Evolutionary conservation across 2,888 invertebrate genomes (phyloP).

Genomic region (Theretra japonica): DNA sequence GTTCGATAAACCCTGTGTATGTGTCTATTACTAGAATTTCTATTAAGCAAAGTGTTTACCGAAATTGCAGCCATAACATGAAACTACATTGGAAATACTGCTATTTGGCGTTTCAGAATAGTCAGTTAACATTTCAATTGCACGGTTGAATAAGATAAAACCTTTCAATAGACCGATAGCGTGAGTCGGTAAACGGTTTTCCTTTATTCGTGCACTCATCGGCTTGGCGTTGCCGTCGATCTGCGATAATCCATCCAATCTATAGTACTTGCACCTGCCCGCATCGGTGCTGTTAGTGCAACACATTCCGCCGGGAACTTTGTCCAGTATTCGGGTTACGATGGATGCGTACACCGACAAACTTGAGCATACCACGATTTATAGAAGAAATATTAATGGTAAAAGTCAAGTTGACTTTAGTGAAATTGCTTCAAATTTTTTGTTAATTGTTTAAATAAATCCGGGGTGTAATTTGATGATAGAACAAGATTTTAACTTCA

Average conservation of each 20-base stretch:
- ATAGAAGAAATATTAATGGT: constrained; percentile 85
- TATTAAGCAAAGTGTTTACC: background rate
- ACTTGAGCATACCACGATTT: constrained; percentile 87
- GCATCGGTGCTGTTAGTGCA: constrained; percentile 24
- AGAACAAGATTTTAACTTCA: no score
- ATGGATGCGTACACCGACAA: constrained; percentile 68
- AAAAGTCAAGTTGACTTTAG: background rate
- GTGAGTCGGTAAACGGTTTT: constrained; percentile 70
- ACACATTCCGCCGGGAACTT: constrained; percentile 2
- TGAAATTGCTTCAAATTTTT: background rate
- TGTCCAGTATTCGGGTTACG: constrained; percentile 30
- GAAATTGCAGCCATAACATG: constrained; percentile 6
- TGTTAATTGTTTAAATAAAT: background rate
- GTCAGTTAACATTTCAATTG: constrained; percentile 59
- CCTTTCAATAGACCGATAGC: constrained; percentile 64
- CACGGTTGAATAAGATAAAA: constrained; percentile 55
- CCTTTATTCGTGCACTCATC: constrained; percentile 62
- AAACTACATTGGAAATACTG: constrained; percentile 17
- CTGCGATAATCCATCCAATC: constrained; percentile 61
- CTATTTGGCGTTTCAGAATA: constrained; percentile 18
- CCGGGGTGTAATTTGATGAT: no score
- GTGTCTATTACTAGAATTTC: background rate
- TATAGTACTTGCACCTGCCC: constrained; percentile 40
- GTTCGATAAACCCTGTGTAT: background rate
- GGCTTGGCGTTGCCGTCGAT: constrained; percentile 61